Evolutionary conservation across 2,113 vertebrate species (phyloP).

Genomic region (Perca fluviatilis): DNA sequence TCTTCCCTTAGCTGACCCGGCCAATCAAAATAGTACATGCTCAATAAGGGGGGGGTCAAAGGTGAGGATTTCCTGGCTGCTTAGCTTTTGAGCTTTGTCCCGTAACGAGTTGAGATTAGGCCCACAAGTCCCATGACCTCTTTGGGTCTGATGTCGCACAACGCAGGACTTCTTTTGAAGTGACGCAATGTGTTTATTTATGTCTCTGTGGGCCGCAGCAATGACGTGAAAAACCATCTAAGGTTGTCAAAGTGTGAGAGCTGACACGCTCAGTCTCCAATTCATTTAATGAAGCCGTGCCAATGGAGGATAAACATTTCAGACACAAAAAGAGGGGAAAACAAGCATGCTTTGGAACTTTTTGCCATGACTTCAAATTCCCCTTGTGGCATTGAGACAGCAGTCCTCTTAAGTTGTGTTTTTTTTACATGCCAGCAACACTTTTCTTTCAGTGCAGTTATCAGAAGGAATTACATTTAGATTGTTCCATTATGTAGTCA

Average conservation of each 20-base stretch:
- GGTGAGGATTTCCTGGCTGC: constrained; percentile 27
- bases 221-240: constrained; percentile 24
- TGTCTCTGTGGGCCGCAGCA: constrained; percentile 41
- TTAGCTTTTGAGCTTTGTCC: constrained; percentile 1
- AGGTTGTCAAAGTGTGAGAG: constrained; percentile 39
- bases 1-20: background rate
- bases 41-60: constrained; percentile 48
- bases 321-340: constrained; percentile 31
- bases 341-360: background rate
- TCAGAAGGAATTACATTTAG: constrained; percentile 18
- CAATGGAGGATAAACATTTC: constrained; percentile 13
- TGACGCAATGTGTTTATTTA: constrained; percentile 52
- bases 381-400: background rate
- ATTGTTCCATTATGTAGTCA: constrained; percentile 38
- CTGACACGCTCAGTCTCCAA: constrained; percentile 13
- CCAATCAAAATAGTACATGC: constrained; percentile 30
- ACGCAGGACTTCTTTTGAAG: constrained; percentile 13
- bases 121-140: constrained; percentile 51
- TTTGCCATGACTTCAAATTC: constrained; percentile 1
- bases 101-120: constrained; percentile 29
- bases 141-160: constrained; percentile 12
- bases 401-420: constrained; percentile 4
- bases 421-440: constrained; percentile 16
- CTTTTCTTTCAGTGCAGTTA: constrained; percentile 20
- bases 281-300: background rate